Conservation (phyloP, 2,113 vertebrate species). For the Atractosteus spatula region DNA sequence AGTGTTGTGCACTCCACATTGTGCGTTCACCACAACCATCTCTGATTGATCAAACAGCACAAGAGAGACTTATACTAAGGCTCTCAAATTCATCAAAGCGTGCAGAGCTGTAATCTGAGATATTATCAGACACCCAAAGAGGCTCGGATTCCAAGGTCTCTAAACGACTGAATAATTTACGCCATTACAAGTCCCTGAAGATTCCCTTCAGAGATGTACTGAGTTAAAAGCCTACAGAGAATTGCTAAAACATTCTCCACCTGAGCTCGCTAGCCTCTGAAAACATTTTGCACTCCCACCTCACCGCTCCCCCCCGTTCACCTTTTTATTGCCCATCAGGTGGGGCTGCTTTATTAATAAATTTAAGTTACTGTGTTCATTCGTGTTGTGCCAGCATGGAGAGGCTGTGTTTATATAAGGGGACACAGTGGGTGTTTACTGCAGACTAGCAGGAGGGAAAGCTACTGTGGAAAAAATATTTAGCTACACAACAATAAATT, state of each 20-base stretch:
- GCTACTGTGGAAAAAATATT: too few relatives aligned
- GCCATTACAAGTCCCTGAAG: conserved; percentile 13
- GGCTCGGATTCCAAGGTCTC: not conserved
- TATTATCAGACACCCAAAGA: not conserved
- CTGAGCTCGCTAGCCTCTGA: conserved; percentile 4
- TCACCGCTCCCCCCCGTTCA: not conserved
- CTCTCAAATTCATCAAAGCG: not conserved
- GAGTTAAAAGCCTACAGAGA: conserved; percentile 21
- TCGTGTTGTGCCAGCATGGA: too few relatives aligned
- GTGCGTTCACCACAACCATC: too few relatives aligned
- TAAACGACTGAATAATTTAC: conserved; percentile 20
- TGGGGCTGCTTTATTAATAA: conserved; percentile 5
- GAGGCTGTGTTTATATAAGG: too few relatives aligned
- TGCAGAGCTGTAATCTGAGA: too few relatives aligned
- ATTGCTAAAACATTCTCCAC: conserved; percentile 8
- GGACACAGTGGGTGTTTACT: too few relatives aligned
- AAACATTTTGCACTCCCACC: not conserved
- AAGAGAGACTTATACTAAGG: not conserved
- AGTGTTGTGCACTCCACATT: not conserved
- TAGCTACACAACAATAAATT: too few relatives aligned
- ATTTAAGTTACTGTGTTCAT: too few relatives aligned
- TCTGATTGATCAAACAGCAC: not conserved
- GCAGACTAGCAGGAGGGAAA: too few relatives aligned
- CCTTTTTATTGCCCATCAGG: not conserved
- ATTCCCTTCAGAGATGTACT: not conserved